A percentile compares a stretch with the other conserved stretches of the same genome.
These are phyloP conservation scores for Drosophila seclusa DNA, from an alignment of 2,888 invertebrate species.

Conservation along the genomic window DNA sequence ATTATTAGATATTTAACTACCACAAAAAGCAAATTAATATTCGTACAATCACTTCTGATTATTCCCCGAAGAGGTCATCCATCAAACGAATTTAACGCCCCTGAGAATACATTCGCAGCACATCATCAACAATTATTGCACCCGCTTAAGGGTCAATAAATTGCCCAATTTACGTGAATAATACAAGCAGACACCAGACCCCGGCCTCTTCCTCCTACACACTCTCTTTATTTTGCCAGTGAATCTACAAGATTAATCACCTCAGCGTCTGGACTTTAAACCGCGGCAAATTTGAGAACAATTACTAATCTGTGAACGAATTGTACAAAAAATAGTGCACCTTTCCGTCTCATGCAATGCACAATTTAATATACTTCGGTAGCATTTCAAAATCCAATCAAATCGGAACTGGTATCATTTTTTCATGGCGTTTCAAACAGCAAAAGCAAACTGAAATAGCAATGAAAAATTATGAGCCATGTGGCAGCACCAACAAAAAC, in stretches of 20 bases:
- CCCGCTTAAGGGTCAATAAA: background rate
- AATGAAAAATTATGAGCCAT: slow-evolving; percentile 77
- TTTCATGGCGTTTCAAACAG: slow-evolving; percentile 49
- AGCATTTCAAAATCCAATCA: slow-evolving; percentile 73
- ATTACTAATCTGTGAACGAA: slow-evolving; percentile 29
- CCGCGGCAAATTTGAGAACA: slow-evolving; percentile 37
- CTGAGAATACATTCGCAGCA: background rate
- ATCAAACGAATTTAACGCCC: background rate
- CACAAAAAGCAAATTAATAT: background rate
- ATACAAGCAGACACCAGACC: background rate
- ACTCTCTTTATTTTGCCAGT: background rate
- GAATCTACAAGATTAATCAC: slow-evolving; percentile 42
- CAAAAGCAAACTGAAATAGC: slow-evolving; percentile 48
- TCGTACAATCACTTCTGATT: background rate
- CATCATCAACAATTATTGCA: background rate
- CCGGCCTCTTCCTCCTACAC: background rate
- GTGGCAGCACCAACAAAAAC: slow-evolving; percentile 48
- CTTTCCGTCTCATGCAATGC: slow-evolving; percentile 10
- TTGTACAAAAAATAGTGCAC: background rate
- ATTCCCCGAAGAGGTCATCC: background rate
- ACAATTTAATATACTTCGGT: slow-evolving; percentile 61
- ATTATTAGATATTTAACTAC: background rate
- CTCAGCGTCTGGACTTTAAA: slow-evolving; percentile 8
- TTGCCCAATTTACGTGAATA: slow-evolving; percentile 11
- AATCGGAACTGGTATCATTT: slow-evolving; percentile 63